These are phyloP conservation scores for Plebejus argus DNA, from an alignment of 2,888 invertebrate species.

Conservation along the genomic window DNA sequence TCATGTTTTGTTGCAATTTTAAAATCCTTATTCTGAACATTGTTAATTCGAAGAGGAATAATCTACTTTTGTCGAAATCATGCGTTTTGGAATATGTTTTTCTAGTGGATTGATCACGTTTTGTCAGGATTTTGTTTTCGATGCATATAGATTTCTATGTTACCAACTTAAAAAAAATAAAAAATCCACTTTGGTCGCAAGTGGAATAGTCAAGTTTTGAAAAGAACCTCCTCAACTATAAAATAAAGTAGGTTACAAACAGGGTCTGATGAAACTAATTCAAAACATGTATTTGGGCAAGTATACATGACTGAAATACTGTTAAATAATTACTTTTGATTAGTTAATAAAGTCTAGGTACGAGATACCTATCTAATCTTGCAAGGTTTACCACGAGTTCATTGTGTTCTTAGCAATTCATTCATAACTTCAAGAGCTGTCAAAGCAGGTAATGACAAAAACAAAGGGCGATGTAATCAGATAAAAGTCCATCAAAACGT, in stretches of 20 bases:
- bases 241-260: slow-evolving; percentile 11
- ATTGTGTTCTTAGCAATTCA: slow-evolving; percentile 70
- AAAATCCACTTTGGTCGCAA: no score
- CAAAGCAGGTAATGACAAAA: slow-evolving; percentile 67
- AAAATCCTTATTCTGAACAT: no score
- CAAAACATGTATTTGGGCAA: background rate
- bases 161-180: no score
- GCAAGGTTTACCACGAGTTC: slow-evolving; percentile 65
- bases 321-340: slow-evolving; percentile 24
- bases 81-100: no score
- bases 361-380: slow-evolving; percentile 62
- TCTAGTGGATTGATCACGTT: no score
- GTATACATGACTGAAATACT: slow-evolving; percentile 11
- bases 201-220: no score
- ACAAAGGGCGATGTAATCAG: slow-evolving; percentile 54
- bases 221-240: no score
- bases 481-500: background rate
- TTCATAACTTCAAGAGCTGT: slow-evolving; percentile 75
- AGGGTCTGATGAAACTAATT: background rate
- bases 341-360: slow-evolving; percentile 46
- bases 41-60: no score
- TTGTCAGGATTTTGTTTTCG: no score
- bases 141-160: no score
- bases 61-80: no score
- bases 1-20: no score